These are phyloP conservation scores for Nowickia ferox DNA, from an alignment of 2,888 invertebrate species.

Conservation along the genomic window DNA sequence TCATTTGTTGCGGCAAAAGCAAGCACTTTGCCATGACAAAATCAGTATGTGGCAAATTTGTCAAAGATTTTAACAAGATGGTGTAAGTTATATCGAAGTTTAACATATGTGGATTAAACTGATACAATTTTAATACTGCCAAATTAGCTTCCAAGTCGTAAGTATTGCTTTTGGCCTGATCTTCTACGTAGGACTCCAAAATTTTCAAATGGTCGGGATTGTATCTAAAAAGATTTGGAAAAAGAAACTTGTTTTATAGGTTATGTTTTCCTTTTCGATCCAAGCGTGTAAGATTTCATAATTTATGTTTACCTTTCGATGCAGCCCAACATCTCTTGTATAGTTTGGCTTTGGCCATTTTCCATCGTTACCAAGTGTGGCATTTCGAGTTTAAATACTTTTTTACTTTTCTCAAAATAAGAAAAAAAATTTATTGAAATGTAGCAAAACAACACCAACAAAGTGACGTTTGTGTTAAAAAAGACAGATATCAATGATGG, in stretches of 20 bases:
- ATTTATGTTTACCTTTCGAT: conserved; percentile 90
- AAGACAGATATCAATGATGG: conserved; percentile 27
- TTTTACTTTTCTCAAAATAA: conserved; percentile 7
- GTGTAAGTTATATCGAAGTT: conserved; percentile 93
- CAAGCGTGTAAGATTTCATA: conserved; percentile 51
- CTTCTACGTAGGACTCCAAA: conserved; percentile 95
- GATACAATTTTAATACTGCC: conserved; percentile 97
- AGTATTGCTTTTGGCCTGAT: conserved; percentile 95
- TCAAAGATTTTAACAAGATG: conserved; percentile 96
- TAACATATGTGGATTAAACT: conserved; percentile 95
- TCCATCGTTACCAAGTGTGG: conserved; percentile 83
- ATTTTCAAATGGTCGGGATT: conserved; percentile 97
- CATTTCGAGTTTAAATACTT: conserved; percentile 74
- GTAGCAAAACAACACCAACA: conserved; percentile 59
- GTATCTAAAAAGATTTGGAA: conserved; percentile 87
- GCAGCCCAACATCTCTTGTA: conserved; percentile 93
- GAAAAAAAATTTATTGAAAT: background rate
- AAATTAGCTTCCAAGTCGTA: conserved; percentile 99
- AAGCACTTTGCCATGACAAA: conserved; percentile 99
- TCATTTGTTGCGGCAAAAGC: conserved; percentile 91
- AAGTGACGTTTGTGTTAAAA: conserved; percentile 57
- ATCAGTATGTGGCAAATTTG: conserved; percentile 98
- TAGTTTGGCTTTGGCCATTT: conserved; percentile 85
- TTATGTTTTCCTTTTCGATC: conserved; percentile 54
- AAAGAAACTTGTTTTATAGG: conserved; percentile 65